Base-by-base conservation (phyloP, 2,113 vertebrate genomes). In the Salvelinus alpinus region DNA sequence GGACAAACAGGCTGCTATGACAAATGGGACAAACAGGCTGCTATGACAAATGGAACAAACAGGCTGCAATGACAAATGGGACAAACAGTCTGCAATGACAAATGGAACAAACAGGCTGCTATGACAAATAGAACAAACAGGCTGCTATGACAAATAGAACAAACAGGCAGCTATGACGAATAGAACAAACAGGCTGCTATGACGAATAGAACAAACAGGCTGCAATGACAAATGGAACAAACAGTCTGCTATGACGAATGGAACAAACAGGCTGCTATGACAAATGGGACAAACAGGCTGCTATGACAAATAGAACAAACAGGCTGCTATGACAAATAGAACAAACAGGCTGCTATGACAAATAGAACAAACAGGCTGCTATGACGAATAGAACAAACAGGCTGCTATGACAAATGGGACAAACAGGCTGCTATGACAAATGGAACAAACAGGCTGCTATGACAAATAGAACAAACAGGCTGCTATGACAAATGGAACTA, bases 51-150 rank as follows among this genome's bases (percentile, higher is more conserved):
- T 38, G 34, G 34, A 38, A 38, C 29, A 31, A 31, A 31, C 29
- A 31, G 29, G 4, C 29, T 31, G 29, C 29, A 5, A 31, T 31
- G 29, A 31, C 29, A 31, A 31, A 31, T 31, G n/a, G n/a, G n/a
- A n/a, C n/a, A n/a, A n/a, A n/a, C n/a, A n/a, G n/a, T n/a, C n/a
- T n/a, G n/a, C n/a, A n/a, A n/a, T n/a, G n/a, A n/a, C n/a, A 89
- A 91, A 90, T 88, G 89, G 90, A 87, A 87, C 88, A 83, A 76
- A 80, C 83, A 18, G 80, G 82, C 85, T 60, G 87, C 75, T 2
- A 85, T 91, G 91, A 91, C 89, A 90, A 92, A 92, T 91, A 90
- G 90, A 86, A 92, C 85, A 80, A 75, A 83, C 20, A 14, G 88
- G 89, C 7, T 38, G 34, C 85, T 88, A 85, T 91, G 90, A 83